Base-by-base conservation (phyloP, 2,113 vertebrate genomes). In the Psittacula cyanocephala region DNA sequence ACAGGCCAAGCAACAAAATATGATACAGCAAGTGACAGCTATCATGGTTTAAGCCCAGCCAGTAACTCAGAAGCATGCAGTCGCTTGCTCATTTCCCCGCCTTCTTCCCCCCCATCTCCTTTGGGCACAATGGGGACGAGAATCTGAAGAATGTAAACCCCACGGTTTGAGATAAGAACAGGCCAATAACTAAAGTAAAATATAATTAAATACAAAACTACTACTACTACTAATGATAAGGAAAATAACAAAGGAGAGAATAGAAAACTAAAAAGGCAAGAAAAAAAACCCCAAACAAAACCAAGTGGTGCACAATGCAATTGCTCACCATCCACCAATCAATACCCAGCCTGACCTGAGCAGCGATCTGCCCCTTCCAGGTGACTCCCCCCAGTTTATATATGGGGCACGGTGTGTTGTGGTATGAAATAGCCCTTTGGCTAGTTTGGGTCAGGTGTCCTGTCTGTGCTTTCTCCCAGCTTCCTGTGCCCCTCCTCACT, bases 1-100 rank as follows among this genome's bases (percentile, higher is more conserved):
- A 88, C 57, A 80, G 47, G 25, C 23, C 20, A 22, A 90, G 37
- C 31, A 78, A 89, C 75, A 86, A 95, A 97, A 91, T 79, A 84
- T 33, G 16, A 90, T 41, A 20, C n/a, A 69, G 11, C 20, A n/a
- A 72, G 12, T 53, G 49, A 80, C 64, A 96, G 33, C 55, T 59
- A 20, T 59, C 55, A n/a, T 14, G 19, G 33, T n/a, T 59, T 59
- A n/a, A 59, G 33, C 55, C 33, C 20, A 23, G 20, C 13, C 13
- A 59, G 55, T 23, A 59, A 57, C 55, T 57, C 55, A n/a, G 55
- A 57, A 57, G 19, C 33, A 57, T 57, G 20, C 55, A 57, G 31
- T 13, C 13, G 9, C 31, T 33, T 8, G 12, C 12, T 33, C 8
- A 33, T 22, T 57, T 31, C 8, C 31, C 18, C 8, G 4, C 55